A percentile compares a stretch with the other conserved stretches of the same genome.
Evolutionary conservation across 2,888 invertebrate species (phyloP).

Genomic region (Notodonta dromedarius): DNA sequence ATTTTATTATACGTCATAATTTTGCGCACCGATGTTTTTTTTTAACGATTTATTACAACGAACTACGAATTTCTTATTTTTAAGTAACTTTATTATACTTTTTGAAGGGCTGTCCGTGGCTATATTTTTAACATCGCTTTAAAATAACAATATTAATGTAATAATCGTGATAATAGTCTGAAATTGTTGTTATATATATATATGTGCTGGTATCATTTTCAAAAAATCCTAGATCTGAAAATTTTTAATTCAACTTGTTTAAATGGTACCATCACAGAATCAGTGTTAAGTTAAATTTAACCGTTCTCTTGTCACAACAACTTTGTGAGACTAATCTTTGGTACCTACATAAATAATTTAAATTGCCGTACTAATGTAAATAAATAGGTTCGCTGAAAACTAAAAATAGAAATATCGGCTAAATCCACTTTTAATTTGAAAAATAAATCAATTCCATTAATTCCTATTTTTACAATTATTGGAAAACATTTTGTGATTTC

Average conservation of each 20-base stretch:
- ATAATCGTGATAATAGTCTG: conserved; percentile 53
- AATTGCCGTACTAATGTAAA: conserved; percentile 59
- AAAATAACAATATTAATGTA: conserved; percentile 41
- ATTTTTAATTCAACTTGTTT: no score
- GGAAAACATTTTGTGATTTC: neutral
- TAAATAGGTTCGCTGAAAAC: conserved; percentile 35
- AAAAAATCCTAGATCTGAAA: neutral
- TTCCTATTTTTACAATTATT: no score
- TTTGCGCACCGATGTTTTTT: conserved; percentile 33
- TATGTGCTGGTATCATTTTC: conserved; percentile 7
- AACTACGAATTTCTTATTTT: conserved; percentile 42
- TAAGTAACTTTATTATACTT: conserved; percentile 20
- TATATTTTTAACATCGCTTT: conserved; percentile 45
- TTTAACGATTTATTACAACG: conserved; percentile 50
- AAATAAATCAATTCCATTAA: no score
- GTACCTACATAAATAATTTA: conserved; percentile 41
- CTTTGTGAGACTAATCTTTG: conserved; percentile 34
- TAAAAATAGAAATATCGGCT: conserved; percentile 24
- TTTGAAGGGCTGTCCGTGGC: conserved; percentile 15
- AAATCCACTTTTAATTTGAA: neutral
- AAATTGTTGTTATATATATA: conserved; percentile 17
- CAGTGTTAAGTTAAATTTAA: conserved; percentile 17
- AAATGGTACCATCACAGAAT: conserved; percentile 15
- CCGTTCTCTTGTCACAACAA: conserved; percentile 20
- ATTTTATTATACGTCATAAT: conserved; percentile 16